Percentiles rank a stretch among this genome's conserved stretches.
phyloP scores from a whole-genome alignment of 2,888 invertebrate species.

The Sminthurides aquaticus region DNA sequence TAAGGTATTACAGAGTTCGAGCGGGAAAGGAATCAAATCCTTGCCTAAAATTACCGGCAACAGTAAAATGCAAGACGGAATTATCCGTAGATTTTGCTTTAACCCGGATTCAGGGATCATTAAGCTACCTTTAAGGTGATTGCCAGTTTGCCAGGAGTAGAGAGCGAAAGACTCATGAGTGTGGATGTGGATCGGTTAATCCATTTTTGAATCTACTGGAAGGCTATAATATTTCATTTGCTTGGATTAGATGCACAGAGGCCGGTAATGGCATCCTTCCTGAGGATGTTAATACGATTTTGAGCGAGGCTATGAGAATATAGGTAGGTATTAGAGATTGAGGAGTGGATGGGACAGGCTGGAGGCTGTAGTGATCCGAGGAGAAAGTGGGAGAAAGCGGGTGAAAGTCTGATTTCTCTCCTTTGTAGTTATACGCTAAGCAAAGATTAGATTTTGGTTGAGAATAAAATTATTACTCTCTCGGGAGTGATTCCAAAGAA shows the following conservation, averaged over 20 bases:
- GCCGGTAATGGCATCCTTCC: background rate
- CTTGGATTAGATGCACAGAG: background rate
- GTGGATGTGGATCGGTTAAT: background rate
- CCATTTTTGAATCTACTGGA: background rate
- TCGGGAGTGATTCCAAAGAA: background rate
- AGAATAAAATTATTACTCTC: background rate
- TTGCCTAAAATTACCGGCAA: too few relatives aligned
- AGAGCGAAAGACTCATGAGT: too few relatives aligned
- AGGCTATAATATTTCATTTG: background rate
- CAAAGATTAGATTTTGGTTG: background rate
- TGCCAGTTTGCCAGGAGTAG: too few relatives aligned
- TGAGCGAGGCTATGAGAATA: too few relatives aligned
- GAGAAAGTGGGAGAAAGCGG: background rate
- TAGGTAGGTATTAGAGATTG: too few relatives aligned
- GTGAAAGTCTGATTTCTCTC: background rate
- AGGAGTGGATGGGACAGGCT: too few relatives aligned
- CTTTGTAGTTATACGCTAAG: background rate
- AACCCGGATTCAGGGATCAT: background rate
- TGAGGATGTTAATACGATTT: background rate
- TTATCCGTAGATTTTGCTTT: too few relatives aligned
- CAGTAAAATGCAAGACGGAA: too few relatives aligned
- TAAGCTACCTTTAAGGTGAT: background rate
- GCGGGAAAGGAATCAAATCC: too few relatives aligned
- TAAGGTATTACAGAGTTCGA: too few relatives aligned
- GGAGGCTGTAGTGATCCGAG: too few relatives aligned